These are phyloP conservation scores for Gobius niger DNA, from an alignment of 2,113 vertebrate genomes.

Conservation along the genomic window DNA sequence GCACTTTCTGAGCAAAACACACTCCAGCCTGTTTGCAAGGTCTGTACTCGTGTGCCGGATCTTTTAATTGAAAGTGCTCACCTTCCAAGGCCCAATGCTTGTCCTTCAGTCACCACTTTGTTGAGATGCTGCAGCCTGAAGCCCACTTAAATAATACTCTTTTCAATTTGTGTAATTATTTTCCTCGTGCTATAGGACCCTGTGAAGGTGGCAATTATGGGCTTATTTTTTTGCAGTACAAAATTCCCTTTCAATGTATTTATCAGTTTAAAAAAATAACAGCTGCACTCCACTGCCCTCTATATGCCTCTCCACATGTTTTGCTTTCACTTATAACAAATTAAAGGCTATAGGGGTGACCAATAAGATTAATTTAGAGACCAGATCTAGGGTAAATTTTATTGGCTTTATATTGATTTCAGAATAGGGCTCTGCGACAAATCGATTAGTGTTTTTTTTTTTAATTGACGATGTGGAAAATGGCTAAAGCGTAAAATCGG, in stretches of 20 bases:
- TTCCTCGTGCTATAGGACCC: slow-evolving; percentile 34
- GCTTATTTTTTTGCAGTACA: slow-evolving; percentile 48
- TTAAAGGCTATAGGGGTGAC: too few relatives aligned
- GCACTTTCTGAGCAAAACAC: background rate
- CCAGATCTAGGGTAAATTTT: too few relatives aligned
- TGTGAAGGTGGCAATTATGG: slow-evolving; percentile 11
- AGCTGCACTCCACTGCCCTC: too few relatives aligned
- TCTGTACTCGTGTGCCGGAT: slow-evolving; percentile 16
- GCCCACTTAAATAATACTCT: slow-evolving; percentile 50
- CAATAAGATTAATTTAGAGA: too few relatives aligned
- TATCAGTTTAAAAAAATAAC: too few relatives aligned
- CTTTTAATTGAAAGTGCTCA: slow-evolving; percentile 47
- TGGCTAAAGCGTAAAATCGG: too few relatives aligned
- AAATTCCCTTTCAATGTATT: slow-evolving; percentile 18
- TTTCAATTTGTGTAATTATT: slow-evolving; percentile 61
- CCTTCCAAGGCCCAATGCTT: slow-evolving; percentile 42
- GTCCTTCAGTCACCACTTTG: slow-evolving; percentile 41
- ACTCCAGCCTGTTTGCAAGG: slow-evolving; percentile 41
- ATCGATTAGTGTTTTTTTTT: too few relatives aligned
- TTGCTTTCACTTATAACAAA: too few relatives aligned
- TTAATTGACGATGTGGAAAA: too few relatives aligned
- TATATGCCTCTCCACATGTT: too few relatives aligned
- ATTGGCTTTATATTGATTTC: too few relatives aligned
- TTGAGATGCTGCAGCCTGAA: slow-evolving; percentile 27
- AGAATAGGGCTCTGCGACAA: too few relatives aligned